Evolutionary conservation across 2,797 vertebrate species (phyloP), one percentile per base, ranked within the genome.

Genomic region (Typhlichthys subterraneus): DNA sequence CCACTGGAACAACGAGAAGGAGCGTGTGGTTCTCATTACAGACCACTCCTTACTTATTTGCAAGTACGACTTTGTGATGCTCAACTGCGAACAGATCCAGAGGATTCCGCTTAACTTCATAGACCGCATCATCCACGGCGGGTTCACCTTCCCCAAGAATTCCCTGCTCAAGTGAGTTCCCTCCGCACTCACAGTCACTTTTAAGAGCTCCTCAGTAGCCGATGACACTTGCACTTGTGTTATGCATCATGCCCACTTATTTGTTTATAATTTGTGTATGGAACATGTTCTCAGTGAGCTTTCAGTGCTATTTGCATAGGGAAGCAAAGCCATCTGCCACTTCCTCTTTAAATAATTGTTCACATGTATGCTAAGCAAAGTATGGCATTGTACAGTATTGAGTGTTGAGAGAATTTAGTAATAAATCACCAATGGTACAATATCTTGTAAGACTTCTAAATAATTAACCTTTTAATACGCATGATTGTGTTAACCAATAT

Each of bases 1-100:
- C 77, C 92, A 95, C 70, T 95, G 95, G 95, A 96, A 96, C 88
- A 95, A 95, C 1, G 93, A 95, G 67, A 93, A 91, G 66, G 94
- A 96, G 72, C 91, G 92, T 0, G 52, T 93, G 0, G 69, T 91
- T 57, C 10, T 94, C 15, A 81, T 96, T 71, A 90, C 92, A 2
- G 84, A 92, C 3, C 85, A 74, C 57, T 87, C 76, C 1, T 89
- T 95, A 1, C 81, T 95, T 62, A 61, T 96, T 76, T 95, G 90
- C 87, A 95, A 94, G 79, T 95, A 94, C 0, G 91, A 94, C 84
- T 95, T 95, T 50, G 85, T 95, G 72, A 90, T 94, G 92, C 84
- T 93, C 13, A 85, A 73, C 61, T 95, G 90, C 65, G 92, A 96
- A 10, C 86, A 92, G 46, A 69, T 91, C 15, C 92, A 94, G 61